Evolutionary conservation across 2,113 vertebrate genomes (phyloP), one percentile per base, ranked within the genome.

Genomic region (Tapirus terrestris): DNA sequence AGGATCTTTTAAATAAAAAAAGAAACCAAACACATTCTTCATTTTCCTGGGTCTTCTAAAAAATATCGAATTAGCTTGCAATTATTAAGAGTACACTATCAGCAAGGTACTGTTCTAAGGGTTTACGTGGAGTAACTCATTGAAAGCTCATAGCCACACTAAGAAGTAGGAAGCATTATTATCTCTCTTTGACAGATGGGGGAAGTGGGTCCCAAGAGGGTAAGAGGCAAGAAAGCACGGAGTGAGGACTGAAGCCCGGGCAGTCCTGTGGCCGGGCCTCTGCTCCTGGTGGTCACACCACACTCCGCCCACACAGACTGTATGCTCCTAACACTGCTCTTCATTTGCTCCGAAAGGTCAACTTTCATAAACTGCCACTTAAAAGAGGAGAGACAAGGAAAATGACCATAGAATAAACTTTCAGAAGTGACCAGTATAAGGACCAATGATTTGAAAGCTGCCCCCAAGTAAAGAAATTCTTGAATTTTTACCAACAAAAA

Each of bases 401-500:
- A 86, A 91, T 29, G 29, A 93, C n/a, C 63, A 60, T 0, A 65
- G 43, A 48, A 70, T 72, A 75, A 88, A 86, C 67, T 89, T 86
- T 21, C 31, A 77, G 95, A 92, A 94, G 81, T 45, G 56, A 92
- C 70, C 31, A 61, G 56, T 45, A 6, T 72, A 39, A 94, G 60
- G 10, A 33, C 51, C 83, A 90, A 67, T 17, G 31, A 79, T 89
- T 48, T 86, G 58, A 91, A 86, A 93, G 48, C 29, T 33, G 60
- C 82, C 84, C 43, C 53, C 56, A 67, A 48, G 45, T 51, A 77
- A 96, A 70, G 61, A 96, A 88, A 95, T 89, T n/a, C 79, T 80
- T 96, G 29, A 84, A 60, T 96, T 98, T 96, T 91, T 95, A 91
- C 87, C 95, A 96, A 97, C 33, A 48, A 73, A 85, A 97, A 88